A percentile compares a stretch with the other conserved stretches of the same genome.
phyloP scores from a whole-genome alignment of 2,797 vertebrate genomes.

The Mormyrus proboscirostris region DNA sequence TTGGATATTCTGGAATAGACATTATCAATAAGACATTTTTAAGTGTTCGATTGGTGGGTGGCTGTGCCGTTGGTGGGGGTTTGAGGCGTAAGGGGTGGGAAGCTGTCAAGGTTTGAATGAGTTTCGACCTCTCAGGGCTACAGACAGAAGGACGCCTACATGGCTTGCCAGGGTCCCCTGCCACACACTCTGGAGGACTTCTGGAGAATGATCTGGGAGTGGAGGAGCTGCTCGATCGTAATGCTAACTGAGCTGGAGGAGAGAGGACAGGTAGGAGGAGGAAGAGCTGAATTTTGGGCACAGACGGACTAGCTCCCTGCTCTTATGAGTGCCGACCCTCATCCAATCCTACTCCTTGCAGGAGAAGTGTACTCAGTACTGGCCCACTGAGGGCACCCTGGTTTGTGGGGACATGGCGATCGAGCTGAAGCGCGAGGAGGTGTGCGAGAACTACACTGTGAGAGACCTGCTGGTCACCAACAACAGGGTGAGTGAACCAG shows the following conservation, averaged over 20 bases:
- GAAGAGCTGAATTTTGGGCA: too few relatives aligned
- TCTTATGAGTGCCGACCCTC: neutral
- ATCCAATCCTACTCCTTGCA: slow-evolving; percentile 40
- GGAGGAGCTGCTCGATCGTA: slow-evolving; percentile 95
- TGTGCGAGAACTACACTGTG: slow-evolving; percentile 93
- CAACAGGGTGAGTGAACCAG: slow-evolving; percentile 71
- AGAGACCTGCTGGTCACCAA: slow-evolving; percentile 91
- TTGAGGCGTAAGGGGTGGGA: neutral
- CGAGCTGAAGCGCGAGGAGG: slow-evolving; percentile 91
- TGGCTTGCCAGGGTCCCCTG: slow-evolving; percentile 88
- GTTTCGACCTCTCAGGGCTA: slow-evolving; percentile 68
- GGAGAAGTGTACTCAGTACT: slow-evolving; percentile 96
- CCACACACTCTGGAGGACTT: slow-evolving; percentile 93
- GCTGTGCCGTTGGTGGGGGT: neutral
- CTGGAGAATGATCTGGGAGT: slow-evolving; percentile 99
- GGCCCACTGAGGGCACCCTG: slow-evolving; percentile 79
- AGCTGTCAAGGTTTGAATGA: neutral
- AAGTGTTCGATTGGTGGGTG: neutral
- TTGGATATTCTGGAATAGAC: neutral
- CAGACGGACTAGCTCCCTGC: neutral
- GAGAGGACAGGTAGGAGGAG: slow-evolving; percentile 78
- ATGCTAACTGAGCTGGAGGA: slow-evolving; percentile 97
- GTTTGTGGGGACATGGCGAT: slow-evolving; percentile 83
- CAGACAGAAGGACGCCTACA: slow-evolving; percentile 95
- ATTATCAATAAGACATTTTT: neutral